Percentiles rank a stretch among this genome's conserved stretches.
These are phyloP conservation scores for Dendrocincla tyrannina DNA, from an alignment of 2,797 vertebrate species.

Conservation along the genomic window DNA sequence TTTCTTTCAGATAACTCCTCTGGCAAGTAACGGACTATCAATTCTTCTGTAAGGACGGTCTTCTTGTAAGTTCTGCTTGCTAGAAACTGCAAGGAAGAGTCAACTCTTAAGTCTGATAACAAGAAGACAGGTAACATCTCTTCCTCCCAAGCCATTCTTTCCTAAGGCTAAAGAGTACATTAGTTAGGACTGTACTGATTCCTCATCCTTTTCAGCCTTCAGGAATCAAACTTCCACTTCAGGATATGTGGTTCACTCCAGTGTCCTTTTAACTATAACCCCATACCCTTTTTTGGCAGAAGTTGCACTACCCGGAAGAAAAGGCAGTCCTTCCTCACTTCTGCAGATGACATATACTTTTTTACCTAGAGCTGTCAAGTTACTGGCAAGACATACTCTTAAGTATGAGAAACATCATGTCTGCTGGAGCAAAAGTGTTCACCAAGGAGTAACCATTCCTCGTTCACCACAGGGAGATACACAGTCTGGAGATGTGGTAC, in stretches of 20 bases:
- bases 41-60: constrained; percentile 88
- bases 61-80: constrained; percentile 89
- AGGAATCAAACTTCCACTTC: neutral
- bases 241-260: neutral
- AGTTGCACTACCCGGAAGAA: neutral
- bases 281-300: neutral
- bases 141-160: neutral
- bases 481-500: neutral
- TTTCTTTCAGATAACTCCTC: constrained; percentile 89
- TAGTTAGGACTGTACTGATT: neutral
- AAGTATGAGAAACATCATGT: neutral
- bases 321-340: neutral
- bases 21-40: constrained; percentile 86
- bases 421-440: neutral
- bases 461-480: accelerated
- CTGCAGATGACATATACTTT: accelerated
- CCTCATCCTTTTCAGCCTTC: neutral
- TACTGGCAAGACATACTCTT: neutral
- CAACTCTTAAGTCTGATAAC: neutral
- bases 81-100: constrained; percentile 81
- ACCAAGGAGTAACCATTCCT: neutral
- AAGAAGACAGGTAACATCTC: neutral
- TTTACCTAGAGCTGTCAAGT: neutral
- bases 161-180: neutral
- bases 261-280: neutral